Percentiles rank a stretch among this genome's conserved stretches.
Evolutionary conservation across 1,140 invertebrate genomes (phyloP).

Genomic region (Prorops nasuta): DNA sequence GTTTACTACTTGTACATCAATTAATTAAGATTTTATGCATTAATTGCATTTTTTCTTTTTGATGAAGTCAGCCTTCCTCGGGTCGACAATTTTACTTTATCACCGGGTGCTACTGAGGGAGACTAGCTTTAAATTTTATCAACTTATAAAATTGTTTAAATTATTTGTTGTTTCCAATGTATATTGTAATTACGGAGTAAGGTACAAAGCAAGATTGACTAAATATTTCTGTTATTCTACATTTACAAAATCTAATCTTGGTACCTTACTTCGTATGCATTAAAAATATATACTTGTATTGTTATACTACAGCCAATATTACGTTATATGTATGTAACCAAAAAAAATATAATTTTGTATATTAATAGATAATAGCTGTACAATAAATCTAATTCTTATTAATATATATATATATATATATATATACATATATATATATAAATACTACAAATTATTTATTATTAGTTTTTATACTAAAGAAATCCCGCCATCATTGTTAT

Average conservation of each 20-base stretch:
- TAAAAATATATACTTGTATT: conserved; percentile 33
- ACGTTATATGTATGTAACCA: conserved; percentile 47
- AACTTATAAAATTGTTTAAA: conserved; percentile 36
- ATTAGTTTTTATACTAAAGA: no score
- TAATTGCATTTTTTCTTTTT: no score
- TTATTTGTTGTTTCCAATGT: conserved; percentile 40
- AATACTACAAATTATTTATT: no score
- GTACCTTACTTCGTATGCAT: conserved; percentile 13
- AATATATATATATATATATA: no score
- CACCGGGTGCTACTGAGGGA: conserved; percentile 34
- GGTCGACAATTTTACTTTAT: no score
- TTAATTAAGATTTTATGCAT: no score
- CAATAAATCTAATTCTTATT: conserved; percentile 41
- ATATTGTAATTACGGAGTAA: not conserved
- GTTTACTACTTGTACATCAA: no score
- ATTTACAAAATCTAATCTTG: not conserved
- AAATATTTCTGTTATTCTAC: not conserved
- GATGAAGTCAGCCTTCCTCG: no score
- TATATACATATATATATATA: no score
- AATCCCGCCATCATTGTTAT: no score
- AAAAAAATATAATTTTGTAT: conserved; percentile 56
- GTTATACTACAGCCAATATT: conserved; percentile 30
- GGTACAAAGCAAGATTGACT: not conserved
- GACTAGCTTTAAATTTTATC: conserved; percentile 22
- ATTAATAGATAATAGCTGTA: conserved; percentile 50